These are phyloP conservation scores for Pseudopleuronectes americanus DNA, from an alignment of 2,797 vertebrate genomes.

Conservation along the genomic window DNA sequence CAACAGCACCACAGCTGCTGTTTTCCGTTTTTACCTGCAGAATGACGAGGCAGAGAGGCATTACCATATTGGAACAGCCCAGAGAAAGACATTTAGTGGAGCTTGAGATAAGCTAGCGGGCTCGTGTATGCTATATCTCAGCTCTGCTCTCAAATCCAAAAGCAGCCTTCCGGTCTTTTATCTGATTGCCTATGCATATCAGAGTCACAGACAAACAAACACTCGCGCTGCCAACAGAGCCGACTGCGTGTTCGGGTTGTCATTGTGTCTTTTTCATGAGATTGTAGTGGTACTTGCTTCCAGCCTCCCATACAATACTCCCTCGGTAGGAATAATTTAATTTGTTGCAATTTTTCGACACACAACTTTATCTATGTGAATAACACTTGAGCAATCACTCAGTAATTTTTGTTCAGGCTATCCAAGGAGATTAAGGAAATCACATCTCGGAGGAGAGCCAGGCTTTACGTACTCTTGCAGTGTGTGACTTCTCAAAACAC, in stretches of 20 bases:
- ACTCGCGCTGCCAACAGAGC: slow-evolving; percentile 51
- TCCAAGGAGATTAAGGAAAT: slow-evolving; percentile 63
- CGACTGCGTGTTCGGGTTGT: slow-evolving; percentile 31
- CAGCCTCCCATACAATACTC: slow-evolving; percentile 56
- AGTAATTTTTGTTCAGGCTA: slow-evolving; percentile 61
- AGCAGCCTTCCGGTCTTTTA: slow-evolving; percentile 49
- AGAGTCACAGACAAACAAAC: slow-evolving; percentile 64
- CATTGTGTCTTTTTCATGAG: slow-evolving; percentile 46
- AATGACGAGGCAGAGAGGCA: slow-evolving; percentile 20
- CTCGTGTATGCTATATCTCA: slow-evolving; percentile 44
- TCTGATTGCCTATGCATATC: slow-evolving; percentile 62
- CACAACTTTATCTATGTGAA: slow-evolving; percentile 61
- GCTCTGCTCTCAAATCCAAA: slow-evolving; percentile 45
- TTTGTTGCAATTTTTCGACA: slow-evolving; percentile 60
- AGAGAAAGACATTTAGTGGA: slow-evolving; percentile 43
- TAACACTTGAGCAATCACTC: slow-evolving; percentile 67
- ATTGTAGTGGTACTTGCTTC: slow-evolving; percentile 45
- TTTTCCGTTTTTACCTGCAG: slow-evolving; percentile 41
- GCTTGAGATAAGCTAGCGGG: slow-evolving; percentile 59
- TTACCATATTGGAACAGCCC: slow-evolving; percentile 35
- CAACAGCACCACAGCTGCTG: slow-evolving; percentile 25
- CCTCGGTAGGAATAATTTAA: slow-evolving; percentile 64
- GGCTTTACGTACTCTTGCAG: slow-evolving; percentile 11
- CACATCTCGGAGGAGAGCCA: slow-evolving; percentile 32
- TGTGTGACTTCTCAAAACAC: slow-evolving; percentile 27